A percentile compares a stretch with the other conserved stretches of the same genome.
Conservation (phyloP, 2,113 vertebrate genomes). For the Myrmophylax atrothorax region DNA sequence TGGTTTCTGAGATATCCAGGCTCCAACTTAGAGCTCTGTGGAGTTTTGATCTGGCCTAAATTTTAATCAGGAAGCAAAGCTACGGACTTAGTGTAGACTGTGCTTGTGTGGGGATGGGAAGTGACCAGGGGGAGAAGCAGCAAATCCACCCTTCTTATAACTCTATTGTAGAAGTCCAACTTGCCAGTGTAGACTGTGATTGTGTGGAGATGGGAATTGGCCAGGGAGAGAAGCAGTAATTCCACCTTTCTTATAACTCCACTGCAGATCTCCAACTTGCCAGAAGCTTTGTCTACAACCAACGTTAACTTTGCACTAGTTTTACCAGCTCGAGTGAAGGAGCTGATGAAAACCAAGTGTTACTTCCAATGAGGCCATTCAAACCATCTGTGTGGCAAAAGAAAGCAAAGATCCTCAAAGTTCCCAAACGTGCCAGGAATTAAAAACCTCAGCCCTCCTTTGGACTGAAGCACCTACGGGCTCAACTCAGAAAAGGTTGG, state of each 20-base stretch:
- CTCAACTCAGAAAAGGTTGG: neutral
- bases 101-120: neutral
- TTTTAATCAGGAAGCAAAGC: neutral
- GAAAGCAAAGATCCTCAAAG: neutral
- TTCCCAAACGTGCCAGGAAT: neutral
- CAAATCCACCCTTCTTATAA: neutral
- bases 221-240: neutral
- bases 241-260: neutral
- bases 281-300: neutral
- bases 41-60: neutral
- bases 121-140: neutral
- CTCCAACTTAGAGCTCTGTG: neutral
- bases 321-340: neutral
- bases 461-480: rapidly evolving
- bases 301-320: rapidly evolving
- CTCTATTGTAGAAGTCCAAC: rapidly evolving
- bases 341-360: neutral
- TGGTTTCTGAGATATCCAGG: neutral
- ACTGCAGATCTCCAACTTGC: neutral
- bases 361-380: neutral
- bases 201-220: neutral
- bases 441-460: neutral
- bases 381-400: neutral
- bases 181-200: neutral
- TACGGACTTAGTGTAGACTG: neutral